A percentile compares a stretch with the other conserved stretches of the same genome.
Conservation (phyloP, 2,888 invertebrate genomes). For the Melolontha melolontha region DNA sequence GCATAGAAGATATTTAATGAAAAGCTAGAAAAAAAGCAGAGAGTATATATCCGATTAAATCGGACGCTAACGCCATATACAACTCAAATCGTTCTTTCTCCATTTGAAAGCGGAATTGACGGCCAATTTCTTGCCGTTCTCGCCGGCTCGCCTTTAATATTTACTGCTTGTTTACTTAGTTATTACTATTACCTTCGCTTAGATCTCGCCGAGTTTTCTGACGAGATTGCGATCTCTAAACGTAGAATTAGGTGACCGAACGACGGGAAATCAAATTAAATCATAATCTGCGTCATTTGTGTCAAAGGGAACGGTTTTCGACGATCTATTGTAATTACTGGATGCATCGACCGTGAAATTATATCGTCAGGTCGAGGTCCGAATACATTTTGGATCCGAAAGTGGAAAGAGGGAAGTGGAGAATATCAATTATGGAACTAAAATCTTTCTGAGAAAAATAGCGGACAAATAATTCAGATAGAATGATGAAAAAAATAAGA, state of each 20-base stretch:
- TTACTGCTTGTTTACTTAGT: slow-evolving; percentile 2
- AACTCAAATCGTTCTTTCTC: slow-evolving; percentile 19
- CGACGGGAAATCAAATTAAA: slow-evolving; percentile 20
- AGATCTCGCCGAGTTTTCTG: too few relatives aligned
- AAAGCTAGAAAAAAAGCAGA: too few relatives aligned
- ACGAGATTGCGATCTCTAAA: neutral
- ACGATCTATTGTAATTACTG: neutral
- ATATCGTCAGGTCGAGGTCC: neutral
- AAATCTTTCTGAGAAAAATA: too few relatives aligned
- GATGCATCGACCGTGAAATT: slow-evolving; percentile 21
- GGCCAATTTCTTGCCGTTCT: slow-evolving; percentile 12
- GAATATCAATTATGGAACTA: too few relatives aligned
- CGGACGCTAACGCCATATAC: slow-evolving; percentile 17
- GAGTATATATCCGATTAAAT: neutral
- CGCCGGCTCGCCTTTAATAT: slow-evolving; percentile 28
- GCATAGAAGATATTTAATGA: too few relatives aligned
- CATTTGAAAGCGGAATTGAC: neutral
- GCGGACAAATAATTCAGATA: too few relatives aligned
- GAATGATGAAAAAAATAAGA: too few relatives aligned
- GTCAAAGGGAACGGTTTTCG: slow-evolving; percentile 30
- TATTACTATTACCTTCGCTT: too few relatives aligned
- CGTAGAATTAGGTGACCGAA: slow-evolving; percentile 18
- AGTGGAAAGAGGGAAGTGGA: neutral
- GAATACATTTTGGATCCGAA: neutral
- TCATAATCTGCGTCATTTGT: slow-evolving; percentile 28